phyloP scores from a whole-genome alignment of 2,888 invertebrate genomes.

The Rhagophthalmus giganteus region DNA sequence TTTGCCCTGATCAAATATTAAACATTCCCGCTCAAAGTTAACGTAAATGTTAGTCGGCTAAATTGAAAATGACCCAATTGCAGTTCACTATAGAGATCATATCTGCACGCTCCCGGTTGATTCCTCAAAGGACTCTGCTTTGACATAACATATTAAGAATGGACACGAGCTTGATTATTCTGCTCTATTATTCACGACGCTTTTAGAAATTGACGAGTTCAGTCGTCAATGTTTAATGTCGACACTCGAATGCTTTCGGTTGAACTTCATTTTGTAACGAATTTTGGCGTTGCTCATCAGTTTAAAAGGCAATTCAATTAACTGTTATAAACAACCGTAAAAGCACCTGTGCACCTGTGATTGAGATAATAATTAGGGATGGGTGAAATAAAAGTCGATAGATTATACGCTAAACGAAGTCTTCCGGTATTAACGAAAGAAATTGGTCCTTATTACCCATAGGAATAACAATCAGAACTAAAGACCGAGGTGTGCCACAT shows the following conservation, averaged over 20 bases:
- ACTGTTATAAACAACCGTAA: slow-evolving; percentile 33
- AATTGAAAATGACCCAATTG: slow-evolving; percentile 10
- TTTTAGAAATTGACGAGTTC: slow-evolving; percentile 21
- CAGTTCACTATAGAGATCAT: slow-evolving; percentile 6
- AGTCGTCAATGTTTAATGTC: slow-evolving; percentile 14
- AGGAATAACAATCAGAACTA: slow-evolving; percentile 22
- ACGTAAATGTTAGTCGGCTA: slow-evolving; percentile 24
- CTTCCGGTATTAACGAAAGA: slow-evolving; percentile 16
- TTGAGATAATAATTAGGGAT: slow-evolving; percentile 18
- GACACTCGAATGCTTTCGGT: not conserved
- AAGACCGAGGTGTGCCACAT: slow-evolving; percentile 33
- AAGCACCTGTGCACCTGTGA: slow-evolving; percentile 35
- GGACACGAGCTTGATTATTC: slow-evolving; percentile 14
- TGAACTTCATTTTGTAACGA: slow-evolving; percentile 1
- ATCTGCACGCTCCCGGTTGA: slow-evolving; percentile 12
- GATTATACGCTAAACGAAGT: slow-evolving; percentile 20
- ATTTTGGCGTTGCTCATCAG: not conserved
- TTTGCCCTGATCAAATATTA: slow-evolving; percentile 48
- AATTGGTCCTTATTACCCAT: slow-evolving; percentile 15
- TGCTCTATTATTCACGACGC: slow-evolving; percentile 30
- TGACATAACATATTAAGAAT: slow-evolving; percentile 30
- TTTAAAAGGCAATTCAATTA: slow-evolving; percentile 27
- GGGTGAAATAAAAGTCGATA: slow-evolving; percentile 26
- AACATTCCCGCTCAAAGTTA: slow-evolving; percentile 40
- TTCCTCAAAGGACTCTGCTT: slow-evolving; percentile 32